Evolutionary conservation across 2,113 vertebrate genomes (phyloP).

Genomic region (Syngnathus scovelli): DNA sequence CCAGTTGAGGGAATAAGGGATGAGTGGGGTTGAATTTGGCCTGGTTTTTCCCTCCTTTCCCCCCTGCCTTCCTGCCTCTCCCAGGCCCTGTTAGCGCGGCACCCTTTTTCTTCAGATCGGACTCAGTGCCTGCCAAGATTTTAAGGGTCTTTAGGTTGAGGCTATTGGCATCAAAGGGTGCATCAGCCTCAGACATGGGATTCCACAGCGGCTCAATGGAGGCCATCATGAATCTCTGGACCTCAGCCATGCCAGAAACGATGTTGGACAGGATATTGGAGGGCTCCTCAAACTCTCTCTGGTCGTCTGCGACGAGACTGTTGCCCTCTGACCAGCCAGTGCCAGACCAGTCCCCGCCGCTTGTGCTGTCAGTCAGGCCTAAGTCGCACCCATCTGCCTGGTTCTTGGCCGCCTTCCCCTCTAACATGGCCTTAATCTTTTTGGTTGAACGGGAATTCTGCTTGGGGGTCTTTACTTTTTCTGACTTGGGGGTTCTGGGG

Average conservation of each 20-base stretch:
- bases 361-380: conserved; percentile 58
- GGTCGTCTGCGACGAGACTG: conserved; percentile 87
- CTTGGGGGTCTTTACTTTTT: conserved; percentile 85
- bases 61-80: conserved; percentile 82
- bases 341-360: conserved; percentile 78
- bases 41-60: conserved; percentile 85
- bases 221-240: conserved; percentile 99
- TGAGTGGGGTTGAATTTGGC: conserved; percentile 80
- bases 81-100: conserved; percentile 69
- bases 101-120: conserved; percentile 90
- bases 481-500: conserved; percentile 84
- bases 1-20: conserved; percentile 78
- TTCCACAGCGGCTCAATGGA: conserved; percentile 96
- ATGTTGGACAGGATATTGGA: conserved; percentile 99
- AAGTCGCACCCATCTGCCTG: conserved; percentile 61
- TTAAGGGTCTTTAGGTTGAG: conserved; percentile 98
- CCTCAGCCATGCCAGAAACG: conserved; percentile 98
- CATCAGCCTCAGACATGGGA: conserved; percentile 83
- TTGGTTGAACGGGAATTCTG: conserved; percentile 85
- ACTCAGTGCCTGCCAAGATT: conserved; percentile 91
- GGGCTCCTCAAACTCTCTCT: conserved; percentile 96
- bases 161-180: conserved; percentile 89
- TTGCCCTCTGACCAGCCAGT: conserved; percentile 80
- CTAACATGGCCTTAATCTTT: conserved; percentile 83
- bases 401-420: conserved; percentile 81